Evolutionary conservation across 2,113 vertebrate species (phyloP).

Genomic region (Cyanistes caeruleus): DNA sequence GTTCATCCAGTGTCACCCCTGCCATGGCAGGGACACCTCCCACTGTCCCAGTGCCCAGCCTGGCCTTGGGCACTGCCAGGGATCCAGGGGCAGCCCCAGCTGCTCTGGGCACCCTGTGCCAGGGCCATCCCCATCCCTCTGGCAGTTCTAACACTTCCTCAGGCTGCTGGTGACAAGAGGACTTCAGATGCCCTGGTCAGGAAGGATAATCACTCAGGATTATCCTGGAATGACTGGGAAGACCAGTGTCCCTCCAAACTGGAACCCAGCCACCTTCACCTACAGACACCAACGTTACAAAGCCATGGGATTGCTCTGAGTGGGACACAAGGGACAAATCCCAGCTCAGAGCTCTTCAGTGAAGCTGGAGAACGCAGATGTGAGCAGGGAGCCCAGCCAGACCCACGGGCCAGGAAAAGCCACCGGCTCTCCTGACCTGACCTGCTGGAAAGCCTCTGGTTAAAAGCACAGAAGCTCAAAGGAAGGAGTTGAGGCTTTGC

Average conservation of each 20-base stretch:
- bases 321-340: background rate
- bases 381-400: background rate
- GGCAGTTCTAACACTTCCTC: background rate
- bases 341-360: background rate
- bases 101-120: background rate
- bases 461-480: background rate
- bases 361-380: fast-evolving
- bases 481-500: background rate
- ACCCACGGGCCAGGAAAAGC: background rate
- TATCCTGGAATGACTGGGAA: background rate
- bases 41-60: background rate
- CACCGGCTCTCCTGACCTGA: background rate
- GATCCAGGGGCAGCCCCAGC: no score
- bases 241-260: background rate
- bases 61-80: background rate
- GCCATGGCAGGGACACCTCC: background rate
- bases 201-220: fast-evolving
- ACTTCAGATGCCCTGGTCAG: fast-evolving
- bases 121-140: background rate
- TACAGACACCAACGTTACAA: fast-evolving
- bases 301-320: fast-evolving
- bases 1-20: fast-evolving
- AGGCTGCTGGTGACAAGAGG: background rate
- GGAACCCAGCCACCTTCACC: fast-evolving
- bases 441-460: background rate